A percentile compares a stretch with the other conserved stretches of the same genome.
Evolutionary conservation across 2,113 vertebrate genomes (phyloP).

Genomic region (Ibidorhyncha struthersii): DNA sequence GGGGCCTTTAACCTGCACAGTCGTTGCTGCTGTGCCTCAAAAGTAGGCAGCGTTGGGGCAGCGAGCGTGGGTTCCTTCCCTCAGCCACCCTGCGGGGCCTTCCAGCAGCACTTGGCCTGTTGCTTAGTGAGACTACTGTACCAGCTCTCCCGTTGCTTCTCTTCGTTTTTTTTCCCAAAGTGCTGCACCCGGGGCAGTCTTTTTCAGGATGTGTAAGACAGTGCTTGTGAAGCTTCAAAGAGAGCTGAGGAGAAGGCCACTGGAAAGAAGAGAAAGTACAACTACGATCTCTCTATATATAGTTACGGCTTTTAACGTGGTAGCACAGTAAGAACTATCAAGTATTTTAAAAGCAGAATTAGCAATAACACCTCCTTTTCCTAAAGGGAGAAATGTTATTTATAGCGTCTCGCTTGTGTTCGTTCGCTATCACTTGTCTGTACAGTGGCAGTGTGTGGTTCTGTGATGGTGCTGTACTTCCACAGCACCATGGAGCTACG

Average conservation of each 20-base stretch:
- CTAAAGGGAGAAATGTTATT: neutral
- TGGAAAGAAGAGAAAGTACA: neutral
- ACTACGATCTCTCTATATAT: fast-evolving
- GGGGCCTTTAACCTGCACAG: fast-evolving
- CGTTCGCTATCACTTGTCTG: neutral
- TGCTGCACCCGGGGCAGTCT: neutral
- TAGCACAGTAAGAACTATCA: neutral
- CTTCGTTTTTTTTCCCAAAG: fast-evolving
- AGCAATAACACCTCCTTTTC: neutral
- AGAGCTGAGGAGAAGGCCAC: fast-evolving
- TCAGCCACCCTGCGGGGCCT: fast-evolving
- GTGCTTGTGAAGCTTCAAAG: neutral
- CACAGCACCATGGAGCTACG: fast-evolving
- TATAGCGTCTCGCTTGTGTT: fast-evolving
- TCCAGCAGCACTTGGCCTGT: fast-evolving
- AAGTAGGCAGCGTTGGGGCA: neutral
- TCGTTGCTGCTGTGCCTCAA: fast-evolving
- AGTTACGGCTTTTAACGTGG: neutral
- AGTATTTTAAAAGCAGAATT: neutral
- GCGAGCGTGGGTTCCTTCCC: fast-evolving
- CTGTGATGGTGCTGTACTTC: fast-evolving
- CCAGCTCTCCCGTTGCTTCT: fast-evolving
- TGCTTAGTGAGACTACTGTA: fast-evolving
- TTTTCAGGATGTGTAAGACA: fast-evolving
- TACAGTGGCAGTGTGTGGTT: fast-evolving